Evolutionary conservation across 64 coral and sea anemone genomes (phyloP), one percentile per base, ranked within the genome.

Genomic region (Montipora capricornis): DNA sequence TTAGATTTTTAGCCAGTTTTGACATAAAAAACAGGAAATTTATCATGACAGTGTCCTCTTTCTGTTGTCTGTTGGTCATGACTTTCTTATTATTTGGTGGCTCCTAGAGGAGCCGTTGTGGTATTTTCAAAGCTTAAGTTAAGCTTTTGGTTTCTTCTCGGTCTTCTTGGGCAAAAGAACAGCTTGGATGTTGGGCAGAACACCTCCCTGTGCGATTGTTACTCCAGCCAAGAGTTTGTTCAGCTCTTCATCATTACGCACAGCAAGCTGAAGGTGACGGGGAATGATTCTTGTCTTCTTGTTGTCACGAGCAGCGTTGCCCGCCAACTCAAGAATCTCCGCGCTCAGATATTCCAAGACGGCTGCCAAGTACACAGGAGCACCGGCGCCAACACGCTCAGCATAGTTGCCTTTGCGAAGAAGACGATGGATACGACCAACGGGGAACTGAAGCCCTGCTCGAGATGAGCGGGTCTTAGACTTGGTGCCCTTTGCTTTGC

Each of bases 391-490:
- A 64, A 15, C 61, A 16, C 61, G 61, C 61, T 64, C 61, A 64
- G 61, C 61, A 15, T 64, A 64, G 61, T 64, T 64, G 61, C 61
- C 61, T 64, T 64, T 64, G 61, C 61, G 61, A 64, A 64, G 61
- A 14, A 15, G 61, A 64, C 61, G 61, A 15, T 64, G 61, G 61
- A 64, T 64, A 4, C 9, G 61, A 57, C 53, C 68, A 9, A 71
- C 68, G 20, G 68, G 68, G 68, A 71, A 71, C 19, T 71, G 68
- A 20, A 71, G 68, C 3, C 68, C 68, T 71, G 68, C 76, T 78
- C 76, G 76, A 29, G 76, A 78, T 78, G 76, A 78, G 5, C 76
- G 76, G 76, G 45, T 78, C 76, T 78, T 78, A 46, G 76, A 78
- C 47, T 78, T 78, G 46, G 76, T 78, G 76, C 76, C 76, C 76